Evolutionary conservation across 2,113 vertebrate genomes (phyloP), one percentile per base, ranked within the genome.

Genomic region (Recurvirostra avosetta): DNA sequence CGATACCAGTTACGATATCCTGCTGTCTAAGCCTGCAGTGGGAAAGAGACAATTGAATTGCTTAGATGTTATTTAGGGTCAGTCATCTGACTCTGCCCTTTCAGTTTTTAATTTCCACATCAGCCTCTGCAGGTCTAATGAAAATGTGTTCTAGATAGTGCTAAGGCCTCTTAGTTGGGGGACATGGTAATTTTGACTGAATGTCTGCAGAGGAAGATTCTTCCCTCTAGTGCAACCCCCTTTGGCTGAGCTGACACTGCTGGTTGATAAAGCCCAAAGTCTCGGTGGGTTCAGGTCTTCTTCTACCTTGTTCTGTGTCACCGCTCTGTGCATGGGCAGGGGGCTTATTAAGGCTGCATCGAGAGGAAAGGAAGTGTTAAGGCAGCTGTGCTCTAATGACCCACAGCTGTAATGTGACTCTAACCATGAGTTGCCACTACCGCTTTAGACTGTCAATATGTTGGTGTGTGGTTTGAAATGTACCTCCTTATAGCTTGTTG

Each of bases 21-120:
- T 90, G 90, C 73, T 93, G 52, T 94, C 74, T 95, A 63, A 95
- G 92, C 91, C 93, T 86, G 85, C 95, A 79, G 12, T 77, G 56
- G 86, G 88, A 97, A 93, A 89, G 94, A 94, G 68, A 84, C 34
- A 58, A 86, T 92, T 96, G 74, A 95, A 94, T 95, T 96, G 67
- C 90, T 90, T 77, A 62, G 86, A 92, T 96, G 90, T 94, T 97
- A 95, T 96, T 91, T 96, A 80, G 91, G 96, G 92, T 97, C 93
- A 96, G 66, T 77, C 72, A 94, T 94, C 91, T 96, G 96, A 96
- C 80, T 92, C 76, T 87, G 76, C 70, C 61, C 58, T 86, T 96
- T 92, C 76, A 55, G 59, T 63, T 88, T 96, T 80, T 91, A 75
- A 87, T 93, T 94, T 96, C 89, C 34, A 45, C 78, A 55, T 78